Base-by-base conservation (phyloP, 2,797 vertebrate species). In the Phaenicophaeus curvirostris region DNA sequence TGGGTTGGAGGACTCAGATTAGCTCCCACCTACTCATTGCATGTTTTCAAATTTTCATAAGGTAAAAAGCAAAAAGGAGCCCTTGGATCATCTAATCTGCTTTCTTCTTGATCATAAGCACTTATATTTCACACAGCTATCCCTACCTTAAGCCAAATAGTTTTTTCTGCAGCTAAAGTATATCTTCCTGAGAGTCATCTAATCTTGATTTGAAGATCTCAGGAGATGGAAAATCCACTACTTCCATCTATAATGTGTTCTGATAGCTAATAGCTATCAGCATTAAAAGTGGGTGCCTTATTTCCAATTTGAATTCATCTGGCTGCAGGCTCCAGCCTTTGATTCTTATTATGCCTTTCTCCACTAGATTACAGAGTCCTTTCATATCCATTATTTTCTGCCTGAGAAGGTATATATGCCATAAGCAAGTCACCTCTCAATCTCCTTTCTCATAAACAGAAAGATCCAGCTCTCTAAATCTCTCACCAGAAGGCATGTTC, bases 281-380 rank as follows among this genome's bases (percentile, higher is more conserved):
- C 88, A 94, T 96, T 96, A 95, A 90, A 95, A 96, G 44, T 94
- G 61, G 92, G 74, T 67, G 90, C 88, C 80, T 96, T 95, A 95
- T 95, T 95, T 95, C 93, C 93, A 93, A 89, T 95, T 96, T 96
- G 95, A 96, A 95, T 96, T 96, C 90, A 87, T 95, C 88, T 95
- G 92, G 88, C 94, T 96, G 84, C 92, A 87, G 95, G 93, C 95
- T 95, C 41, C 75, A 95, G 80, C 59, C 93, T 93, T 93, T 94
- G 93, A 83, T 95, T 94, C 90, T 79, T 90, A 91, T 95, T 95
- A 95, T 73, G 53, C 77, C 48, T 94, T 94, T 94, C 86, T 96
- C 86, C 92, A 95, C 80, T 93, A 95, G 95, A 96, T 96, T 96
- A 96, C 31, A 50, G 83, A 91, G 77, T 89, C 88, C 86, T 90